Percentiles rank a stretch among this genome's conserved stretches.
phyloP scores from a whole-genome alignment of 2,888 invertebrate genomes.

The Diadegma fenestrale region DNA sequence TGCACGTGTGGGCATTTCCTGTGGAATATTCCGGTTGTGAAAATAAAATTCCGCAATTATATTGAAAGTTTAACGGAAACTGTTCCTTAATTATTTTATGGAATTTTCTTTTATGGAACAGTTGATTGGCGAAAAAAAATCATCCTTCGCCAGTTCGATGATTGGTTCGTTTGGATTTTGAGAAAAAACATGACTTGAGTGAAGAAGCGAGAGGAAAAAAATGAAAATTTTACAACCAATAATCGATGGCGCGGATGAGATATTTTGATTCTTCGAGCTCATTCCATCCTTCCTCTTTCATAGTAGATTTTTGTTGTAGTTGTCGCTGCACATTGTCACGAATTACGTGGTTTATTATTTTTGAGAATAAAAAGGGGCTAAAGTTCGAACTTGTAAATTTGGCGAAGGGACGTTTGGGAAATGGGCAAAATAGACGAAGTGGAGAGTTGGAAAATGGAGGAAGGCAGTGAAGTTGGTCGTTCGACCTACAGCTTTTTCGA shows the following conservation, averaged over 20 bases:
- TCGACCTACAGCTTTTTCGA: too few species aligned
- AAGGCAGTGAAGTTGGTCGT: too few species aligned
- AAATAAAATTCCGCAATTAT: too few species aligned
- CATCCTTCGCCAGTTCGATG: neutral
- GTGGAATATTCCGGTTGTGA: neutral
- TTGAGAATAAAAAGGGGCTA: neutral
- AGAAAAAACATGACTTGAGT: neutral
- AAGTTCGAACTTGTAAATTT: slow-evolving; percentile 16
- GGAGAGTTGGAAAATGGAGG: too few species aligned
- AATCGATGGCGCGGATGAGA: slow-evolving; percentile 75
- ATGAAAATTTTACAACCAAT: slow-evolving; percentile 68
- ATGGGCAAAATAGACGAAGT: too few species aligned
- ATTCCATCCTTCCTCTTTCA: slow-evolving; percentile 70
- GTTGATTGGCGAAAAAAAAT: neutral
- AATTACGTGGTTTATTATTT: slow-evolving; percentile 16
- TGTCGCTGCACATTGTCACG: slow-evolving; percentile 57
- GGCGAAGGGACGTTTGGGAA: neutral
- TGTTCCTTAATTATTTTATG: neutral
- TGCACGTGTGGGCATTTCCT: slow-evolving; percentile 73
- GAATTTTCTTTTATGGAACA: slow-evolving; percentile 5
- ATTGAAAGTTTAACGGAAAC: neutral
- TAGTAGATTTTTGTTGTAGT: slow-evolving; percentile 4
- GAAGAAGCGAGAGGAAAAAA: neutral
- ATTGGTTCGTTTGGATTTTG: neutral
- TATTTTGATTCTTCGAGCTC: slow-evolving; percentile 78